Percentiles rank a stretch among this genome's conserved stretches.
phyloP scores from a whole-genome alignment of 2,888 invertebrate genomes.

The Rhopalosiphum nymphaeae region DNA sequence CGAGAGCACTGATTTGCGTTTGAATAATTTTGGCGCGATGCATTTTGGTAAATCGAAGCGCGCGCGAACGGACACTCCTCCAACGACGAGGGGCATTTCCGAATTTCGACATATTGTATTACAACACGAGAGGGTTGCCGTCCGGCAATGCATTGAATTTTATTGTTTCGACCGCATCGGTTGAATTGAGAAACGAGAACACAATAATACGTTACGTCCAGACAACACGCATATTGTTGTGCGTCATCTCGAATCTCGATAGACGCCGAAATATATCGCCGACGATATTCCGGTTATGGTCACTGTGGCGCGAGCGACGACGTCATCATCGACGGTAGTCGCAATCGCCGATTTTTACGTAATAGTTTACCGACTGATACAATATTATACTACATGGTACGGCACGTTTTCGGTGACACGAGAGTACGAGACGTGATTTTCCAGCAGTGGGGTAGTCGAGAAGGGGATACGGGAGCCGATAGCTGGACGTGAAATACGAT shows the following conservation, averaged over 20 bases:
- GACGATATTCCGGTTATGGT: slow-evolving; percentile 2
- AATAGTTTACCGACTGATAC: not conserved
- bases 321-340: not conserved
- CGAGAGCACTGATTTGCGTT: slow-evolving; percentile 19
- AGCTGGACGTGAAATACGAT: not conserved
- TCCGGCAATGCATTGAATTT: not conserved
- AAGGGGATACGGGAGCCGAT: not conserved
- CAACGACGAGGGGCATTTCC: too few relatives aligned
- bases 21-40: slow-evolving; percentile 11
- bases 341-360: not conserved
- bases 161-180: not conserved
- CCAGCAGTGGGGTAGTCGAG: not conserved
- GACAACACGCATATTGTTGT: not conserved
- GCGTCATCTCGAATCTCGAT: not conserved
- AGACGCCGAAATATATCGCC: not conserved
- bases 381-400: not conserved
- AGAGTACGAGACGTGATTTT: not conserved
- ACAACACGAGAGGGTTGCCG: not conserved
- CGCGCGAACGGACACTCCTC: not conserved
- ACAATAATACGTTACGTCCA: not conserved
- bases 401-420: not conserved
- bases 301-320: not conserved
- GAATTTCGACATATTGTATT: not conserved
- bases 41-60: not conserved
- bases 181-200: not conserved